Base-by-base conservation (phyloP, 2,888 invertebrate species). In the Watsonalla cultraria region DNA sequence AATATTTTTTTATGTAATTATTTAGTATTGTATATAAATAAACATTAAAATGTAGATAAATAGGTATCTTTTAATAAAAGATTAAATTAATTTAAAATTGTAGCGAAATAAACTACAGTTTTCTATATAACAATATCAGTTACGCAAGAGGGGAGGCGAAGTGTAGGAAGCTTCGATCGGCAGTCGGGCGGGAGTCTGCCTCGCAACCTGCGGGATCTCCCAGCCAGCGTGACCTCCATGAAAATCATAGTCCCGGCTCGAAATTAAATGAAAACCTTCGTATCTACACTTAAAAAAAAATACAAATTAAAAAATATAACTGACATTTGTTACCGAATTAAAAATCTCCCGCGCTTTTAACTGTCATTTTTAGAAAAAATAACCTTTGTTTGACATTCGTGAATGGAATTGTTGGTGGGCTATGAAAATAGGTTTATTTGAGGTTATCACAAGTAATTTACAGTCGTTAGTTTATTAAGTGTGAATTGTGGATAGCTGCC, bases 131-230 rank as follows among this genome's bases (percentile, higher is more conserved):
- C 78, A 81, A 81, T 83, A 65, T 70, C 65, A 82, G 88, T 90
- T 90, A 90, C 89, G 90, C 90, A 90, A 90, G 88, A 85, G 87
- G 83, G 82, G 81, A 80, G 78, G 71, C 62, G 74, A 78, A 78
- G 74, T 66, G 59, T 86, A 86, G 68, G 87, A 65, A 84, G 86
- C 87, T 88, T 84, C 90, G 76, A 87, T 75, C 73, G 74, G 59
- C 71, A 62, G 63, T 57, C 77, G 74, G 70, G 73, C 76, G 72
- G 70, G 85, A 87, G 74, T 82, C 88, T 84, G 88, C 84, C 83
- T 82, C 88, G 84, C 74, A 80, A 70, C 82, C 80, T 78, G 81
- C 60, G 75, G 71, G 72, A 81, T 78, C 76, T 79, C 86, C 85
- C 84, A 82, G 85, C 78, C 73, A 68, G 66, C 71, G 70, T 69